phyloP scores from a whole-genome alignment of 2,797 vertebrate species.

The Buceros bicornis region DNA sequence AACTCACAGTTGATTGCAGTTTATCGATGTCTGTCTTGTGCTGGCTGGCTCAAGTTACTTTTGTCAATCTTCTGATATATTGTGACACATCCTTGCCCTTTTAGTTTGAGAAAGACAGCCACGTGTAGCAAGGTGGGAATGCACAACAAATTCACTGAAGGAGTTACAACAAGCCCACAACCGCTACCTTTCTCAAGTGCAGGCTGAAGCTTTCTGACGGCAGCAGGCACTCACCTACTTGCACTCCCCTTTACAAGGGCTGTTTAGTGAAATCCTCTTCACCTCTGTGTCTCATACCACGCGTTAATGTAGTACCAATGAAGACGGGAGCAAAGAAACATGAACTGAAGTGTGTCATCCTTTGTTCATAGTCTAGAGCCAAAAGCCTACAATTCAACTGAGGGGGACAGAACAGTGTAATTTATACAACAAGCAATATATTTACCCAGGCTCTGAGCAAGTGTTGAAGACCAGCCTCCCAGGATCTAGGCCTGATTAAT shows the following conservation, averaged over 20 bases:
- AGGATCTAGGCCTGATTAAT: background rate
- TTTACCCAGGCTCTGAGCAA: background rate
- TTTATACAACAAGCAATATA: background rate
- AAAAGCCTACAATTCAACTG: background rate
- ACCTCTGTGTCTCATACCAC: fast-evolving
- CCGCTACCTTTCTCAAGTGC: background rate
- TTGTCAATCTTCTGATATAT: background rate
- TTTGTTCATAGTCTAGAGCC: background rate
- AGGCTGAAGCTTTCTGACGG: background rate
- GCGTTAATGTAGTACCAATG: background rate
- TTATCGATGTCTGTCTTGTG: background rate
- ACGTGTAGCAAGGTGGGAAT: background rate
- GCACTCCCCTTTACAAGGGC: background rate
- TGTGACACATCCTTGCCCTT: background rate
- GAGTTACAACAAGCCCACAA: background rate
- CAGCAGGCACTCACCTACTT: background rate
- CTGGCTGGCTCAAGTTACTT: background rate
- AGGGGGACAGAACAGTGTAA: background rate
- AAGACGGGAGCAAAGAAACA: background rate
- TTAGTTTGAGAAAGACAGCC: background rate
- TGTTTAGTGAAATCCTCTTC: background rate
- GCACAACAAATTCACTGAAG: background rate
- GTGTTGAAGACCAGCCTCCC: background rate
- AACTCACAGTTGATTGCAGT: background rate
- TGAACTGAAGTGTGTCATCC: background rate